Conservation (phyloP, 2,888 invertebrate species). For the Clanis bilineata region DNA sequence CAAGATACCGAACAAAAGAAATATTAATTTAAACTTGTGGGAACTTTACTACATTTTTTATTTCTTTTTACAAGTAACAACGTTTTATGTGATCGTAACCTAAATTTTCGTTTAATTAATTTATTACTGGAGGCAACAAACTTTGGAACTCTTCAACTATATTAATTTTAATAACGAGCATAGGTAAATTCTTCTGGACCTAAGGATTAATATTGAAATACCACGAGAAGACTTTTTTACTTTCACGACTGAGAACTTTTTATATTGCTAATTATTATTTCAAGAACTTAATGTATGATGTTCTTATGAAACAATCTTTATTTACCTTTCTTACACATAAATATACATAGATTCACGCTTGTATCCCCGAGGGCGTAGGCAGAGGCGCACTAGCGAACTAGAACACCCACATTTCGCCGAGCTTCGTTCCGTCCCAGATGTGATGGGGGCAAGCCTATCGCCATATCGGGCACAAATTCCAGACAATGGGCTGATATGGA, state of each 20-base stretch:
- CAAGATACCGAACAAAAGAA: neutral
- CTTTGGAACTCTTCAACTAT: neutral
- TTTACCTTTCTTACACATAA: neutral
- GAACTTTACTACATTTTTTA: constrained; percentile 1
- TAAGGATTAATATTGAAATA: constrained; percentile 4
- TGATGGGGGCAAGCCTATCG: no score
- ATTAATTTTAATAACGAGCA: constrained; percentile 2
- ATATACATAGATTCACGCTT: no score
- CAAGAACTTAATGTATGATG: neutral
- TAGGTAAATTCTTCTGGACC: neutral
- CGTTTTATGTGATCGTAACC: neutral
- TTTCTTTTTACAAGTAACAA: neutral
- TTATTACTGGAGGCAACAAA: neutral
- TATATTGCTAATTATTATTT: constrained; percentile 3
- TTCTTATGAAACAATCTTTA: no score
- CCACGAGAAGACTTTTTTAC: neutral
- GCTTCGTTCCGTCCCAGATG: no score
- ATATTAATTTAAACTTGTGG: neutral
- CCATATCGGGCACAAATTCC: no score
- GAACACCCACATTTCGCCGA: no score
- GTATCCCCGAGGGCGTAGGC: no score
- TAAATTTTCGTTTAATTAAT: constrained; percentile 2
- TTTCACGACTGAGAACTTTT: neutral
- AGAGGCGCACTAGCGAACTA: no score
- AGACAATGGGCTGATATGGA: no score